phyloP scores from a whole-genome alignment of 2,888 invertebrate genomes.

The Hirtodrosophila histrioides region DNA sequence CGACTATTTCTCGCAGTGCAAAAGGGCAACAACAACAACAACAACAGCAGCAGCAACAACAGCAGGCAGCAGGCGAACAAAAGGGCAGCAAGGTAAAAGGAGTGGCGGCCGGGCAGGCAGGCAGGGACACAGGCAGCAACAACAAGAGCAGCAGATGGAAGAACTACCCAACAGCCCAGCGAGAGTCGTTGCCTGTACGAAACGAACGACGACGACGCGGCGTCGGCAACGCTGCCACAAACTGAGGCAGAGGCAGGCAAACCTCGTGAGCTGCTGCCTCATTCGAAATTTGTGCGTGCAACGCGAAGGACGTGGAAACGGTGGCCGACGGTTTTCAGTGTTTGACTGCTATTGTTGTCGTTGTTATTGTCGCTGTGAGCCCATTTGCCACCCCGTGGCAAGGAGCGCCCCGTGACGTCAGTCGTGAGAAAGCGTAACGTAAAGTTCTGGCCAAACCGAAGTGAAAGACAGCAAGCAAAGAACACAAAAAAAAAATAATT shows the following conservation, averaged over 20 bases:
- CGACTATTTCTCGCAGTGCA: conserved; percentile 33
- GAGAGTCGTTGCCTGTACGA: conserved; percentile 5
- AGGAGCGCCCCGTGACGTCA: conserved; percentile 43
- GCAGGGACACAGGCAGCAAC: conserved; percentile 4
- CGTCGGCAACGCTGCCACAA: conserved; percentile 22
- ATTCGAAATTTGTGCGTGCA: conserved; percentile 81
- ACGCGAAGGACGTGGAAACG: conserved; percentile 77
- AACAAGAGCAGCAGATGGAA: conserved; percentile 47
- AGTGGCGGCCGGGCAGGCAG: conserved; percentile 25
- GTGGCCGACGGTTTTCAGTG: conserved; percentile 14
- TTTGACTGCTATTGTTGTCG: conserved; percentile 18
- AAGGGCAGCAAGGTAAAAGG: conserved; percentile 44
- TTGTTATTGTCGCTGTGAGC: conserved; percentile 4
- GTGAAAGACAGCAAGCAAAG: neutral
- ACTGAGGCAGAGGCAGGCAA: conserved; percentile 20
- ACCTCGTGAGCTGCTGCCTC: conserved; percentile 47
- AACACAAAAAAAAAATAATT: neutral
- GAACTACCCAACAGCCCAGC: conserved; percentile 28
- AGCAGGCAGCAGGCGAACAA: conserved; percentile 37
- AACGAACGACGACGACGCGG: neutral
- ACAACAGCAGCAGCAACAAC: conserved; percentile 21
- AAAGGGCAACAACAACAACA: neutral
- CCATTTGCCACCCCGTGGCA: conserved; percentile 38
- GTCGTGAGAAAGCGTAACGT: conserved; percentile 12
- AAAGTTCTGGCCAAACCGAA: neutral